A percentile compares a stretch with the other conserved stretches of the same genome.
These are phyloP conservation scores for Macquaria ambigua DNA, from an alignment of 2,113 vertebrate species.

Conservation along the genomic window DNA sequence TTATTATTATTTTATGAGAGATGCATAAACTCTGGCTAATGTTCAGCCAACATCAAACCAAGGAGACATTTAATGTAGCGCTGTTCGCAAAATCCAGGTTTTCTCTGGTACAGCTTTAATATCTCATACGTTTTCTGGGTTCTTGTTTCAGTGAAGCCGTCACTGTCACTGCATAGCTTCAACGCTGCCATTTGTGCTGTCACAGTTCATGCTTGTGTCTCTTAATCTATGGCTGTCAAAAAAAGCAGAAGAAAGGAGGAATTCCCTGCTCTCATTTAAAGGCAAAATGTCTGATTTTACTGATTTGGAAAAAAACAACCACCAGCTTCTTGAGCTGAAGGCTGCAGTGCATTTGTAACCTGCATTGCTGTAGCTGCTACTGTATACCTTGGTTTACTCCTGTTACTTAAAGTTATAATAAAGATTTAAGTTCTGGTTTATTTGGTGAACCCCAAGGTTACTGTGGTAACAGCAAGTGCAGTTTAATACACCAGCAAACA, in stretches of 20 bases:
- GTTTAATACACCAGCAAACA: not conserved
- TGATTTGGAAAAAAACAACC: not conserved
- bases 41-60: not conserved
- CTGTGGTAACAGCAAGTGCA: not conserved
- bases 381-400: not conserved
- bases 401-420: not conserved
- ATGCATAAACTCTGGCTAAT: not conserved
- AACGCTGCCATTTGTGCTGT: slow-evolving; percentile 17
- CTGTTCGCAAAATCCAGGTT: not conserved
- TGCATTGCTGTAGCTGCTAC: not conserved
- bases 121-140: not conserved
- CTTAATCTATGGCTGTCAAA: slow-evolving; percentile 12
- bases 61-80: not conserved
- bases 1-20: not conserved
- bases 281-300: slow-evolving; percentile 19
- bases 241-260: slow-evolving; percentile 2
- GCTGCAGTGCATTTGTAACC: not conserved
- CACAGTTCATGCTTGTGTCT: not conserved
- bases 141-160: not conserved
- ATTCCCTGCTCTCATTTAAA: not conserved
- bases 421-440: too few species aligned
- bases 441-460: too few species aligned
- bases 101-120: not conserved
- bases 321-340: not conserved
- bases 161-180: slow-evolving; percentile 10